Evolutionary conservation across 2,797 vertebrate genomes (phyloP).

Genomic region (Lutjanus campechanus): DNA sequence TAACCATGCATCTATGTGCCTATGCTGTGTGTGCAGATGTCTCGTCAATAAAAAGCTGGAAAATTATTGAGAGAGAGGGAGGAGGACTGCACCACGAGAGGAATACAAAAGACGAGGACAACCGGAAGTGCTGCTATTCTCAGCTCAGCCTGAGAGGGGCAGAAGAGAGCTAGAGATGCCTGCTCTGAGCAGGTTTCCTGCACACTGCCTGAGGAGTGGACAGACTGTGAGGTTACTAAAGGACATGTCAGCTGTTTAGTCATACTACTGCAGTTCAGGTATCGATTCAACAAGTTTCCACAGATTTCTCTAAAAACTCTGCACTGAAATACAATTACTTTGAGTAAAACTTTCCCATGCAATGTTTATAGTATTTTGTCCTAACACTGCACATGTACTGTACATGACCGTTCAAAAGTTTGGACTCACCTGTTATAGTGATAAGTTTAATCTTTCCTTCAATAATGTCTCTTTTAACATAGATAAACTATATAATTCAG

Average conservation of each 20-base stretch:
- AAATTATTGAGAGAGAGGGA: slow-evolving; percentile 48
- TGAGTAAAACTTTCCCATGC: not conserved
- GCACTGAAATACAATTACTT: not conserved
- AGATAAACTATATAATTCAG: not conserved
- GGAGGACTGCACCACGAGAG: slow-evolving; percentile 64
- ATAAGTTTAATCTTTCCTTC: too few species aligned
- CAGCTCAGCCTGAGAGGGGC: slow-evolving; percentile 68
- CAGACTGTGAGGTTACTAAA: slow-evolving; percentile 63
- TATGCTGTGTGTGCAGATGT: slow-evolving; percentile 38
- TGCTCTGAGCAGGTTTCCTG: not conserved
- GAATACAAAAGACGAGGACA: slow-evolving; percentile 64
- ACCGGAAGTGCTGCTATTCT: slow-evolving; percentile 80
- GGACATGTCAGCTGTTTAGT: slow-evolving; percentile 43
- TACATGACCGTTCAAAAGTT: too few species aligned
- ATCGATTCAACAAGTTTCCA: slow-evolving; percentile 45
- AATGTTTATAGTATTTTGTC: not conserved
- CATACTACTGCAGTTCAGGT: slow-evolving; percentile 37
- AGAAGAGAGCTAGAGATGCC: slow-evolving; percentile 70
- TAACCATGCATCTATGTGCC: slow-evolving; percentile 26
- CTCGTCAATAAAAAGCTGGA: slow-evolving; percentile 41
- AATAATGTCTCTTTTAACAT: not conserved
- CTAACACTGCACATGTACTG: not conserved
- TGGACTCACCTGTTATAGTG: too few species aligned
- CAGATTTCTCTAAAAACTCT: not conserved
- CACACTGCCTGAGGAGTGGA: slow-evolving; percentile 22